Evolutionary conservation across 2,797 vertebrate species (phyloP).

Genomic region (Cossypha niveicapilla): DNA sequence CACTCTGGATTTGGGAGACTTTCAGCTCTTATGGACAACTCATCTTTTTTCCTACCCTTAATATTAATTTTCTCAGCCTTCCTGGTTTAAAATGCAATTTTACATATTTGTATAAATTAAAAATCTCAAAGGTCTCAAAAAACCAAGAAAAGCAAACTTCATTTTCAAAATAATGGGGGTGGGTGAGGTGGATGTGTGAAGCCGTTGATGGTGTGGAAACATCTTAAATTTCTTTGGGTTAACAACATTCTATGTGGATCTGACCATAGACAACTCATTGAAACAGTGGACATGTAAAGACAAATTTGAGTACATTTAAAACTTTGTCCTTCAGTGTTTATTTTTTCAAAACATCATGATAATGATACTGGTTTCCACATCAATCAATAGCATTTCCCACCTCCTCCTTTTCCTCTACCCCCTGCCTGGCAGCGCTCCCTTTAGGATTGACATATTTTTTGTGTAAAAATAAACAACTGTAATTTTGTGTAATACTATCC

Average conservation of each 20-base stretch:
- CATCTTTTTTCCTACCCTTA: not conserved
- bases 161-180: not conserved
- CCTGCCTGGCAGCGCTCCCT: not conserved
- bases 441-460: not conserved
- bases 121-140: not conserved
- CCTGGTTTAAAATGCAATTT: not conserved
- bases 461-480: not conserved
- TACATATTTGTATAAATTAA: not conserved
- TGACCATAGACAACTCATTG: not conserved
- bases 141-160: accelerated
- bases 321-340: not conserved
- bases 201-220: not conserved
- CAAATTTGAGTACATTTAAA: not conserved
- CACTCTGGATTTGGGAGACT: not conserved
- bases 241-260: not conserved
- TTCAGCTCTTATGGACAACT: not conserved
- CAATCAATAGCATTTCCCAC: not conserved
- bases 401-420: not conserved
- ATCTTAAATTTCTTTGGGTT: not conserved
- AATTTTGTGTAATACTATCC: not conserved
- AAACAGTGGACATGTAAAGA: not conserved
- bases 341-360: not conserved
- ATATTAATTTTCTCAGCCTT: not conserved
- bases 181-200: not conserved
- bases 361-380: not conserved